phyloP scores from a whole-genome alignment of 2,888 invertebrate species.

The Microdon myrmicae region DNA sequence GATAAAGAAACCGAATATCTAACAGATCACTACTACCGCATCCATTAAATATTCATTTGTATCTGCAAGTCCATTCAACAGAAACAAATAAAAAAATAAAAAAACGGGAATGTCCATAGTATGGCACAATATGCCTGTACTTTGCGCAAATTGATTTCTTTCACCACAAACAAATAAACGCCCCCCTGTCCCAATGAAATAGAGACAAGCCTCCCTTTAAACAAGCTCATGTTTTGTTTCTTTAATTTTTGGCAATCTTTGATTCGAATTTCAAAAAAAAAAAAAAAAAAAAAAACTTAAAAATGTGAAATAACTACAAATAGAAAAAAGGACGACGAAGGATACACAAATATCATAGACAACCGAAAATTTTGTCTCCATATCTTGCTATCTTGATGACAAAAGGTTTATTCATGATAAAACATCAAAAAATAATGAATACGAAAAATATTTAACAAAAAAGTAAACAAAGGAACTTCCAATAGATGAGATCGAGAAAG shows the following conservation, averaged over 20 bases:
- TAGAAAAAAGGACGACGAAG: too few species aligned
- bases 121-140: slow-evolving; percentile 2
- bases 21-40: not conserved
- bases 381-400: slow-evolving; percentile 36
- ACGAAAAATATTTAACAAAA: slow-evolving; percentile 19
- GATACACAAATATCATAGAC: slow-evolving; percentile 29
- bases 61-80: slow-evolving; percentile 6
- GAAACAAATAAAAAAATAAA: slow-evolving; percentile 5
- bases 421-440: slow-evolving; percentile 6
- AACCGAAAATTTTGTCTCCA: slow-evolving; percentile 37
- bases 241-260: slow-evolving; percentile 40
- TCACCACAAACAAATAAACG: slow-evolving; percentile 1
- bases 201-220: slow-evolving; percentile 12
- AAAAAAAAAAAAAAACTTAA: slow-evolving; percentile 1
- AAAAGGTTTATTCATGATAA: slow-evolving; percentile 38
- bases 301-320: too few species aligned
- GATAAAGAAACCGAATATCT: not conserved
- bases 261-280: slow-evolving; percentile 17
- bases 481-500: not conserved
- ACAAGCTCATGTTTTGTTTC: slow-evolving; percentile 13
- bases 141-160: slow-evolving; percentile 26
- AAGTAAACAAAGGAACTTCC: slow-evolving; percentile 8
- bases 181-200: not conserved
- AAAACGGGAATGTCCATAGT: too few species aligned
- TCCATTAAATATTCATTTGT: slow-evolving; percentile 11